A percentile compares a stretch with the other conserved stretches of the same genome.
phyloP scores from a whole-genome alignment of 2,113 vertebrate species.

The Cacatua alba region DNA sequence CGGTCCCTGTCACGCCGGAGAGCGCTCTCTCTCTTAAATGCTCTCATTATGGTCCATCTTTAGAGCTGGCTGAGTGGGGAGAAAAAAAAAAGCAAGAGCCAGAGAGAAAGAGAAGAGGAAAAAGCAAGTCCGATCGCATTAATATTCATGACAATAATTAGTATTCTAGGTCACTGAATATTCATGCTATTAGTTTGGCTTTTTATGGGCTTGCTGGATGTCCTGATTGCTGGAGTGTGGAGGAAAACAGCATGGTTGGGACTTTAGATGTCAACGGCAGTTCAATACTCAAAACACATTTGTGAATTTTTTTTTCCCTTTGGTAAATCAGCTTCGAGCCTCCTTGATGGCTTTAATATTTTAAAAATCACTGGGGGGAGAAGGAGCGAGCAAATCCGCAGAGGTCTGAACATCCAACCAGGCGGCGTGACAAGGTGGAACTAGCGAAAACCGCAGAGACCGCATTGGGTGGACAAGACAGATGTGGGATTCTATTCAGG shows the following conservation, averaged over 20 bases:
- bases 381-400: not conserved
- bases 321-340: conserved; percentile 66
- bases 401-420: conserved; percentile 24
- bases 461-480: not conserved
- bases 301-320: conserved; percentile 14
- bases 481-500: not conserved
- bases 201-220: conserved; percentile 89
- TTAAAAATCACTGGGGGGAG: conserved; percentile 42
- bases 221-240: conserved; percentile 88
- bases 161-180: conserved; percentile 99
- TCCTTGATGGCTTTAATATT: conserved; percentile 63
- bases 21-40: conserved; percentile 84
- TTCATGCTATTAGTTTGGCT: conserved; percentile 98
- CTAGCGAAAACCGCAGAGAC: not conserved
- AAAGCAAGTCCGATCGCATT: conserved; percentile 90
- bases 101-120: conserved; percentile 74
- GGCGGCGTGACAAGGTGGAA: not conserved
- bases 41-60: conserved; percentile 95
- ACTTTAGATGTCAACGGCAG: conserved; percentile 79
- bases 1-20: conserved; percentile 81
- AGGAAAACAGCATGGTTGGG: conserved; percentile 83
- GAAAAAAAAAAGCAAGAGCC: not conserved
- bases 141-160: conserved; percentile 99
- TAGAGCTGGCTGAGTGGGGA: conserved; percentile 85
- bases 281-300: conserved; percentile 77